Evolutionary conservation across 2,888 invertebrate genomes (phyloP).

Genomic region (Tyria jacobaeae): DNA sequence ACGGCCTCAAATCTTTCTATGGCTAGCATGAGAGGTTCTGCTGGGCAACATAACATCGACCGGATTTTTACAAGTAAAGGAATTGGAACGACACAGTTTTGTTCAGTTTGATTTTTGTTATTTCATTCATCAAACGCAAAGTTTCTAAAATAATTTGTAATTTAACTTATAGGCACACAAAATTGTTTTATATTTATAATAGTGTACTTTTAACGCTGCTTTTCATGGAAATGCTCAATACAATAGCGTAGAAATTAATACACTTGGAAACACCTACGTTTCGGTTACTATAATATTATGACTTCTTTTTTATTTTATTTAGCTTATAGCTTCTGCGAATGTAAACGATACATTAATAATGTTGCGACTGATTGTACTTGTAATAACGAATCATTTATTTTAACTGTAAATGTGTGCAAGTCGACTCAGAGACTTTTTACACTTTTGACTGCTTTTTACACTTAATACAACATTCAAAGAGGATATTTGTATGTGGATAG

Average conservation of each 20-base stretch:
- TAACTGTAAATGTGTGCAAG: background rate
- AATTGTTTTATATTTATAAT: conserved; percentile 1
- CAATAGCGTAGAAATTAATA: conserved; percentile 24
- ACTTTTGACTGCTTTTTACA: background rate
- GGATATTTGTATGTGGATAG: too few species aligned
- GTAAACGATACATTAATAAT: background rate
- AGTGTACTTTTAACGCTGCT: background rate
- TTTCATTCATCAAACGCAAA: background rate
- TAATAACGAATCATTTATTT: background rate
- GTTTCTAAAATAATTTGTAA: conserved; percentile 9
- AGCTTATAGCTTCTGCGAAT: background rate
- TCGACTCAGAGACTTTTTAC: too few species aligned
- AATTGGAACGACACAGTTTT: background rate
- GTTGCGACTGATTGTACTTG: conserved; percentile 15
- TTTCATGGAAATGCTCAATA: conserved; percentile 20
- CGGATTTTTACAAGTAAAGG: background rate
- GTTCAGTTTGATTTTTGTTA: background rate
- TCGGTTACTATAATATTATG: background rate
- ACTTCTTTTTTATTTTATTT: background rate
- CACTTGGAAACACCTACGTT: conserved; percentile 3
- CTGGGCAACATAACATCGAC: conserved; percentile 5
- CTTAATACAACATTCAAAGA: too few species aligned
- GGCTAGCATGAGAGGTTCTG: background rate
- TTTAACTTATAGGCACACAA: background rate
- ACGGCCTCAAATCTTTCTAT: conserved; percentile 4